Base-by-base conservation (phyloP, 2,797 vertebrate genomes). In the Intellagama lesueurii region DNA sequence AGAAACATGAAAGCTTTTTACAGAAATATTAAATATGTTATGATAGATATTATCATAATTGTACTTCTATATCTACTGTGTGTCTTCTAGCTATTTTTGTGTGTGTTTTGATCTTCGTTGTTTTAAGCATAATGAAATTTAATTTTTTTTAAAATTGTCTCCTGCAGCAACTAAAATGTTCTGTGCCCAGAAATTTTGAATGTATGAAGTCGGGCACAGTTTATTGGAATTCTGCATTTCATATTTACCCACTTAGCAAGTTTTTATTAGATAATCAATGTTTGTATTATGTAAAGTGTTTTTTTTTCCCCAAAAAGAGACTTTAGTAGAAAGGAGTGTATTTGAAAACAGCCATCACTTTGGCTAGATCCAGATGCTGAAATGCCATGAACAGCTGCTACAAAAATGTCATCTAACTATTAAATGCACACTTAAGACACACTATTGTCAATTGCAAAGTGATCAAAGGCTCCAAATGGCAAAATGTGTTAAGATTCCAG, bases 361-460 rank as follows among this genome's bases (percentile, higher is more conserved):
- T 94, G 92, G 89, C 90, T 91, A 80, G 73, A 66, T 69, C 66
- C 91, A 91, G 92, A 88, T 93, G 80, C 85, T 92, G 92, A 56
- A 81, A 66, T 95, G 92, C 92, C 92, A 89, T 90, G 90, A 94
- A 92, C 90, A 90, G 90, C 91, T 94, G 93, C 81, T 91, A 92
- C 93, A 93, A 95, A 64, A 95, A 94, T 90, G 90, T 83, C 88
- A 91, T 92, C 92, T 79, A 91, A 92, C 93, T 93, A 82, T 93
- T 92, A 94, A 96, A 91, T 93, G 93, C 90, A 79, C 75, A 91
- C 90, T 19, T 87, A 40, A 78, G 82, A 90, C 78, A 90, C 91
- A 92, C 75, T 64, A 81, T 73, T 92, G 91, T 91, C 90, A 77
- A 5, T 49, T 90, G 69, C 87, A 87, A 81, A 87, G 72, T 87